phyloP scores from a whole-genome alignment of 2,113 vertebrate genomes.

The Synodontis membranacea region DNA sequence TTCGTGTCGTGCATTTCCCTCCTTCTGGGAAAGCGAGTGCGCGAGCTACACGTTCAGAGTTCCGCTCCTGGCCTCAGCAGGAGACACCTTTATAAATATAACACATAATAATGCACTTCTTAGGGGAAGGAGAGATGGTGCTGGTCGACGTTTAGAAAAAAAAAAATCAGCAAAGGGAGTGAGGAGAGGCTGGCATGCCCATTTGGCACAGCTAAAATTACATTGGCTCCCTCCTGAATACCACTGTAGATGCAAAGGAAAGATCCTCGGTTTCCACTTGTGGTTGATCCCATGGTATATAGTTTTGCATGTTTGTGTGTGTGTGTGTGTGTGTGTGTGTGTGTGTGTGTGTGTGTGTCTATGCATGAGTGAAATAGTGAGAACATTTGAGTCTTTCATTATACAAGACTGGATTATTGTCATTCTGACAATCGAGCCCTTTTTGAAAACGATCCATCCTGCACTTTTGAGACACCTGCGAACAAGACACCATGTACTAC shows the following conservation, averaged over 20 bases:
- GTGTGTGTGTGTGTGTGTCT: conserved; percentile 24
- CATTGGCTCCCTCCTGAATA: conserved; percentile 60
- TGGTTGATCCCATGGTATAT: conserved; percentile 58
- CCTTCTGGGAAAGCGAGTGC: conserved; percentile 21
- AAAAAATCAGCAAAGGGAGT: conserved; percentile 66
- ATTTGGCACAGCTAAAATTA: conserved; percentile 44
- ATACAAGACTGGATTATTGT: conserved; percentile 16
- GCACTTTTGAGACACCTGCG: conserved; percentile 7
- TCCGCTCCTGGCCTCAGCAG: conserved; percentile 52
- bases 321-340: conserved; percentile 36
- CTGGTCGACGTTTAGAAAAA: conserved; percentile 54
- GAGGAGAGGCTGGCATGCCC: conserved; percentile 56
- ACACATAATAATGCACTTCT: neutral
- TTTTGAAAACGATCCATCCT: conserved; percentile 8
- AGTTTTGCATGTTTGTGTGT: conserved; percentile 60
- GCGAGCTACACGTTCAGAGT: conserved; percentile 64
- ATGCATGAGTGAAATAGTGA: conserved; percentile 36
- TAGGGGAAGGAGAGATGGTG: conserved; percentile 41
- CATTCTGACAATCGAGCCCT: conserved; percentile 14
- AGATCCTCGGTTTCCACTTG: conserved; percentile 56
- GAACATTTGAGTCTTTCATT: conserved; percentile 17
- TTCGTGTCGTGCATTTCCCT: conserved; percentile 7
- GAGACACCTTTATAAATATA: conserved; percentile 46
- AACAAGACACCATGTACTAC: neutral
- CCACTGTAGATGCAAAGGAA: conserved; percentile 63